Base-by-base conservation (phyloP, 2,113 vertebrate genomes). In the Cryptomyrus ogoouensis region DNA sequence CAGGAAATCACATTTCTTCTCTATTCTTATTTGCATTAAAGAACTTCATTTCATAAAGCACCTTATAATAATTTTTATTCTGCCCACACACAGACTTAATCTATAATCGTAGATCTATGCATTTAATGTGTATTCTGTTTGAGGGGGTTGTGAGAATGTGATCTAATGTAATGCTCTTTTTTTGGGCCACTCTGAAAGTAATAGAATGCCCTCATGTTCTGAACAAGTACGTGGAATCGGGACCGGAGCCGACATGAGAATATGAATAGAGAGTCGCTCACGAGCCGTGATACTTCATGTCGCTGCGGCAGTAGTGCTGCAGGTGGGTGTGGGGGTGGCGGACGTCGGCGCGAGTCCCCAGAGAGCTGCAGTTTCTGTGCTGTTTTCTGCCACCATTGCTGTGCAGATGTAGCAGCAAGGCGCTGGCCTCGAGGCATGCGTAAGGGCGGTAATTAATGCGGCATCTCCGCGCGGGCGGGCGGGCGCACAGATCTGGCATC, bases 191-290 rank as follows among this genome's bases (percentile, higher is more conserved):
- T 85, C 31, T 83, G 74, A 35, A 70, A 53, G 80, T 90, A 90
- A 90, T 90, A 83, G 62, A 86, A 90, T 90, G 56, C 44, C 42
- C 53, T 50, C 62, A 12, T 47, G 52, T 90, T 90, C 70, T 47
- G 66, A 74, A 62, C 31, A 35, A 50, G 2, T 17, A 42, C 27
- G 39, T 49, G 35, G 83, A 87, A 90, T 70, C 27, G 15, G 85
- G 58, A 56, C 44, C 89, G 10, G 58, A 74, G 62, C 58, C 7
- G 42, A 8, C 24, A 35, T 52, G 17, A 62, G 74, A 74, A 77
- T 53, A 52, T 77, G 58, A 87, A 74, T 74, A 74, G 56, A 27
- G 42, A 52, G 84, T 21, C 83, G 19, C 83, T 70, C 47, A n/a
- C 42, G 44, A 66, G 56, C 31, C 12, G 77, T 8, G 24, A 10